These are phyloP conservation scores for Hydroisotoma schaefferi DNA, from an alignment of 2,888 invertebrate genomes.

Conservation along the genomic window DNA sequence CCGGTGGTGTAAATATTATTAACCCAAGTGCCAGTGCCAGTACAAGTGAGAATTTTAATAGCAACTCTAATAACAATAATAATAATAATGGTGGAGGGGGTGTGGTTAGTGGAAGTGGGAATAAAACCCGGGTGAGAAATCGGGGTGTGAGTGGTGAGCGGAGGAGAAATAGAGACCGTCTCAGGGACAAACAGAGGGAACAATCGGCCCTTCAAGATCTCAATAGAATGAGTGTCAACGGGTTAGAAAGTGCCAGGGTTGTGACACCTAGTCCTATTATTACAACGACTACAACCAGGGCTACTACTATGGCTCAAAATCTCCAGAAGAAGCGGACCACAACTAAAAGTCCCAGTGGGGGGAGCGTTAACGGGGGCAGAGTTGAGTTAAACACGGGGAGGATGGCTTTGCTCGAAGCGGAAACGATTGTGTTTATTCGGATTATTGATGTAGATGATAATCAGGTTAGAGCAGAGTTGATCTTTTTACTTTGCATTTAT, in stretches of 20 bases:
- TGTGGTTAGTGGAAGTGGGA: conserved; percentile 31
- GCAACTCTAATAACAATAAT: too few species aligned
- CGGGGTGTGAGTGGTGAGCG: neutral
- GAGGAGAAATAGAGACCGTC: conserved; percentile 16
- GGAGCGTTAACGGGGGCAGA: neutral
- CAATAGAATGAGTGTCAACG: conserved; percentile 1
- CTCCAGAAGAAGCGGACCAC: conserved; percentile 14
- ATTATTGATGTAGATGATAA: conserved; percentile 47
- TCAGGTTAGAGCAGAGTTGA: too few species aligned
- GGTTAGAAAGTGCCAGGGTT: neutral
- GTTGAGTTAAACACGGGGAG: neutral
- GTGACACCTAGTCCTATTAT: neutral
- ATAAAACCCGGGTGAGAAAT: conserved; percentile 32
- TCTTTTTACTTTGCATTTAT: too few species aligned
- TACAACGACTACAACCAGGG: conserved; percentile 20
- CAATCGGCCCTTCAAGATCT: conserved; percentile 4
- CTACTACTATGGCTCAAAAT: conserved; percentile 21
- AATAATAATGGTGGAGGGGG: conserved; percentile 32
- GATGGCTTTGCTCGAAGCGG: conserved; percentile 23
- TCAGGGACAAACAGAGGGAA: conserved; percentile 5
- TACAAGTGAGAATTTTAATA: too few species aligned
- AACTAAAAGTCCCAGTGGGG: neutral
- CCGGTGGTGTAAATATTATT: too few species aligned
- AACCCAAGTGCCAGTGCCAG: too few species aligned
- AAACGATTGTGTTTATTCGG: conserved; percentile 41